Evolutionary conservation across 2,113 vertebrate species (phyloP).

Genomic region (Hippocampus zosterae): DNA sequence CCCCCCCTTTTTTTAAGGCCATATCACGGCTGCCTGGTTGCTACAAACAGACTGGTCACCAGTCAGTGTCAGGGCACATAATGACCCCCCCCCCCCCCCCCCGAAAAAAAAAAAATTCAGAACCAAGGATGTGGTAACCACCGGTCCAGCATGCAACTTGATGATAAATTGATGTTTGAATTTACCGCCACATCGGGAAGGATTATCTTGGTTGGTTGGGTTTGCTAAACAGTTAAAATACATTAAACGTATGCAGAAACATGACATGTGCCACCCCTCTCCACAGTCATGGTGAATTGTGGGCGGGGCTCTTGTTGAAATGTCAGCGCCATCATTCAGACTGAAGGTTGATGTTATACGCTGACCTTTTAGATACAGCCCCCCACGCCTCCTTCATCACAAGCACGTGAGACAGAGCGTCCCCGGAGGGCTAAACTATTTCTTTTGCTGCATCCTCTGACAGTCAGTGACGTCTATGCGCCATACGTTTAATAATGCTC

Average conservation of each 20-base stretch:
- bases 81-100: too few relatives aligned
- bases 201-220: neutral
- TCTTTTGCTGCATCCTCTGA: neutral
- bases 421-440: neutral
- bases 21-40: neutral
- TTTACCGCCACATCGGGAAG: neutral
- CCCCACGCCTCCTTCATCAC: neutral
- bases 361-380: neutral
- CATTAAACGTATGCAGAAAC: neutral
- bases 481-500: too few relatives aligned
- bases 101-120: too few relatives aligned
- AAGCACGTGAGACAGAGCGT: neutral
- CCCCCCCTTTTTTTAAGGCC: too few relatives aligned
- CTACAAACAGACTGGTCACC: neutral
- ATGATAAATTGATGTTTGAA: neutral
- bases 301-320: neutral
- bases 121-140: too few relatives aligned
- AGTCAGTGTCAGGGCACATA: neutral
- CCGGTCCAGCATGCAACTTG: neutral
- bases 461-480: too few relatives aligned
- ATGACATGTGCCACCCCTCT: neutral
- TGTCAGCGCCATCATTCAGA: conserved; percentile 11
- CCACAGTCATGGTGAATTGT: neutral
- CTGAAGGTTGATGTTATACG: neutral
- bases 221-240: neutral